Conservation (phyloP, 2,113 vertebrate genomes). For the Ammodytes dubius region DNA sequence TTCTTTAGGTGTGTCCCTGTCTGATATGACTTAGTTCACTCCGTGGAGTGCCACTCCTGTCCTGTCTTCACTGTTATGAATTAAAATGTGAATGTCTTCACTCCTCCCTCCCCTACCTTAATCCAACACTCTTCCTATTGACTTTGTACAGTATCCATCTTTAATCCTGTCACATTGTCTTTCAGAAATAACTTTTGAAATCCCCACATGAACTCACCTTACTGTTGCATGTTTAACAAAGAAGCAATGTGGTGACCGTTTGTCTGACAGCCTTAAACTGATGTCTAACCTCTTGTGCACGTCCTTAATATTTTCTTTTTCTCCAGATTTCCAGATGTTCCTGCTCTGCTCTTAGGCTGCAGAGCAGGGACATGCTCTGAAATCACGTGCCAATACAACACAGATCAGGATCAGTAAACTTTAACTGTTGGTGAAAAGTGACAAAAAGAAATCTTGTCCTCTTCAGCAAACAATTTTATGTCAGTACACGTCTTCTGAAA, state of each 20-base stretch:
- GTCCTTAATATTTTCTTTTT: background rate
- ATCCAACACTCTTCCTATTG: slow-evolving; percentile 9
- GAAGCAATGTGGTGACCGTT: slow-evolving; percentile 24
- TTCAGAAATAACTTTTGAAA: slow-evolving; percentile 40
- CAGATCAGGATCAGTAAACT: background rate
- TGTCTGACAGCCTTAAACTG: slow-evolving; percentile 7
- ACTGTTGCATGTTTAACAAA: slow-evolving; percentile 36
- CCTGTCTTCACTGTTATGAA: slow-evolving; percentile 28
- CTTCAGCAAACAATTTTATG: slow-evolving; percentile 21
- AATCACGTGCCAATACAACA: slow-evolving; percentile 32
- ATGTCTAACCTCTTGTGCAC: slow-evolving; percentile 39
- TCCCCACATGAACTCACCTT: background rate
- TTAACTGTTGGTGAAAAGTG: background rate
- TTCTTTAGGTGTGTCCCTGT: slow-evolving; percentile 38
- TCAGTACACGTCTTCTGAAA: slow-evolving; percentile 8
- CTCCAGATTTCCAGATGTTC: slow-evolving; percentile 37
- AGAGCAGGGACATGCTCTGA: slow-evolving; percentile 17
- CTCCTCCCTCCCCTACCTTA: background rate
- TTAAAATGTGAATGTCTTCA: background rate
- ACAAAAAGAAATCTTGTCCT: background rate
- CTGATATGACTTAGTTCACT: slow-evolving; percentile 15
- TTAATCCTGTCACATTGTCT: slow-evolving; percentile 52
- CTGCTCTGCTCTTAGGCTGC: slow-evolving; percentile 22
- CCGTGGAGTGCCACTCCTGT: slow-evolving; percentile 20
- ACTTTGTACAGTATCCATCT: slow-evolving; percentile 30